Evolutionary conservation across 35 echinoderm and acorn worm species (phyloP), one percentile per base, ranked within the genome.

Genomic region (Chiridota heheva): DNA sequence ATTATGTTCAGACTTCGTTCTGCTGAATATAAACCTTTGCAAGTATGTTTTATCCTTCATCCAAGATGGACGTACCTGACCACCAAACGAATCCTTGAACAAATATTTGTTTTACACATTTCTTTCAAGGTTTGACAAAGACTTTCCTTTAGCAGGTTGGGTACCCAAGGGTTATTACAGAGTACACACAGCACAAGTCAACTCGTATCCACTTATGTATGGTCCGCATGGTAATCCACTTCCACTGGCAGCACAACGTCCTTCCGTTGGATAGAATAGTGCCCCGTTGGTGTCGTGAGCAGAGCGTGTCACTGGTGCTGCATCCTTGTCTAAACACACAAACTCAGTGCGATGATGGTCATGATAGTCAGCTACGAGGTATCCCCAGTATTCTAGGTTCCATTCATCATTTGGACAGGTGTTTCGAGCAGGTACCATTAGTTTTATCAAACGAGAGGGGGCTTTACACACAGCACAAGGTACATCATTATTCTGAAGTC

Each of bases 181-280:
- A 49, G 83, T 86, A 63, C 83, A 86, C 12, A 86, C 83, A 42
- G 72, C 83, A 77, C 83, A 86, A 3, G 83, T 65, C 17, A 86
- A 24, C 53, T 86, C 83, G 58, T 63, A 2, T 30, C 83, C 83
- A 55, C 67, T 32, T n/a, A 67, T 33, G 34, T 77, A 86, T 33
- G 70, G 55, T 0, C 38, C 38, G 56, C 83, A 86, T 20, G 71
- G 83, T 27, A 86, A 40, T 22, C 57, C 57, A 42, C 70, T 40
- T 16, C 57, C 57, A n/a, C 83, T 13, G 45, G 4, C 0, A 5
- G 39, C 41, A 86, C 83, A 86, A 13, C 70, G 70, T 49, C 36
- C 57, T 36, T 77, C 83, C 30, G 67, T 72, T 4, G 70, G 69
- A 22, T 76, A 66, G 40, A 86, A 76, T 7, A 86, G 72, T 20